Conservation (phyloP, 1,140 invertebrate genomes). For the Pachypsylla venusta region DNA sequence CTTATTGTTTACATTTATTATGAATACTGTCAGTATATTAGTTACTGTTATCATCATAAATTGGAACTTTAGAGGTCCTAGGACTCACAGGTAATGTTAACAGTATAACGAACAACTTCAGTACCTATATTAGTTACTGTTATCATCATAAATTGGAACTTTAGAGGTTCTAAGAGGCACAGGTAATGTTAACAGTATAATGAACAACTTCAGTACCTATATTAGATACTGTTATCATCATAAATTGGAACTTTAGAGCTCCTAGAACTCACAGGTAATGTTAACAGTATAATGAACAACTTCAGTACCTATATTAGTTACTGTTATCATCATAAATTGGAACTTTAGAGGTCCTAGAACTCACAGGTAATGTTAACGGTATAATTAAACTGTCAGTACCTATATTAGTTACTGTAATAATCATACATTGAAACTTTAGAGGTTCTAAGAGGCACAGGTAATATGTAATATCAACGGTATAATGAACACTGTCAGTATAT, state of each 20-base stretch:
- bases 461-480: too few species aligned
- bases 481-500: too few species aligned
- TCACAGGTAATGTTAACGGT: background rate
- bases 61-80: conserved; percentile 94
- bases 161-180: conserved; percentile 62
- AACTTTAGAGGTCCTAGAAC: conserved; percentile 85
- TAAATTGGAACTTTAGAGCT: conserved; percentile 98
- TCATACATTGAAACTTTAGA: conserved; percentile 98
- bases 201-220: conserved; percentile 98
- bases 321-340: conserved; percentile 98
- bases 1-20: conserved; percentile 97
- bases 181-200: too few species aligned
- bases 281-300: too few species aligned
- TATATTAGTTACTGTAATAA: conserved; percentile 95
- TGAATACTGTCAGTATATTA: conserved; percentile 98
- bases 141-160: conserved; percentile 99
- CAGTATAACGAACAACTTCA: too few species aligned
- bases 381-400: too few species aligned
- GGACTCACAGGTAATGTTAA: conserved; percentile 24
- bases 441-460: too few species aligned
- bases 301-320: conserved; percentile 95
- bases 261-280: conserved; percentile 37
- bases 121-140: conserved; percentile 97
- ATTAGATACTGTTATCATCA: conserved; percentile 95
- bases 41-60: conserved; percentile 99